Conservation (phyloP, 1,140 invertebrate species). For the Meloidogyne chitwoodi region DNA sequence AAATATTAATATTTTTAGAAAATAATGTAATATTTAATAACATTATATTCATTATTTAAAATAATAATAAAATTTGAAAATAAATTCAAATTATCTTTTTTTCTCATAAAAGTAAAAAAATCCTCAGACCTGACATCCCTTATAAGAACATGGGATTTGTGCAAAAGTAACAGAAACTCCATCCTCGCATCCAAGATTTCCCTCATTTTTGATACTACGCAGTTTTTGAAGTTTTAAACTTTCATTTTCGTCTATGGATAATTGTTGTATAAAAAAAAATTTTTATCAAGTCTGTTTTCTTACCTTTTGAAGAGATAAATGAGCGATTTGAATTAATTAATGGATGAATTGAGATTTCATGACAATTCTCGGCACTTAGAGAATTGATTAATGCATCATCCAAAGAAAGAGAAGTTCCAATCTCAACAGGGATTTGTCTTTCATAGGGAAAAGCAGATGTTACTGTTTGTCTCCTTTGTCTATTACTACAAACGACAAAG, state of each 20-base stretch:
- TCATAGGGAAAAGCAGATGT: neutral
- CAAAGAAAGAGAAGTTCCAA: neutral
- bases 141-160: constrained; percentile 28
- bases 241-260: neutral
- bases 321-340: neutral
- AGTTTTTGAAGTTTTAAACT: neutral
- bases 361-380: neutral
- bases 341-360: neutral
- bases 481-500: neutral
- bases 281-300: neutral
- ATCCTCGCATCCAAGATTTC: neutral
- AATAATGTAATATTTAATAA: too few relatives aligned
- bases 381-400: neutral
- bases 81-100: neutral
- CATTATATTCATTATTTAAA: too few relatives aligned
- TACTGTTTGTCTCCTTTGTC: neutral
- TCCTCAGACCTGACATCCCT: constrained; percentile 17
- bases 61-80: neutral
- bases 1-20: neutral
- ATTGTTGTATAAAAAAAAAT: neutral
- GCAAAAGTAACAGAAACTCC: neutral
- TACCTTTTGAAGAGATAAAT: neutral
- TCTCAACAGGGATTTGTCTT: neutral
- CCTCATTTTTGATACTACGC: neutral
- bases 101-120: neutral